Percentiles rank a stretch among this genome's conserved stretches.
phyloP scores from a whole-genome alignment of 2,888 invertebrate species.

The Melipona beecheii region DNA sequence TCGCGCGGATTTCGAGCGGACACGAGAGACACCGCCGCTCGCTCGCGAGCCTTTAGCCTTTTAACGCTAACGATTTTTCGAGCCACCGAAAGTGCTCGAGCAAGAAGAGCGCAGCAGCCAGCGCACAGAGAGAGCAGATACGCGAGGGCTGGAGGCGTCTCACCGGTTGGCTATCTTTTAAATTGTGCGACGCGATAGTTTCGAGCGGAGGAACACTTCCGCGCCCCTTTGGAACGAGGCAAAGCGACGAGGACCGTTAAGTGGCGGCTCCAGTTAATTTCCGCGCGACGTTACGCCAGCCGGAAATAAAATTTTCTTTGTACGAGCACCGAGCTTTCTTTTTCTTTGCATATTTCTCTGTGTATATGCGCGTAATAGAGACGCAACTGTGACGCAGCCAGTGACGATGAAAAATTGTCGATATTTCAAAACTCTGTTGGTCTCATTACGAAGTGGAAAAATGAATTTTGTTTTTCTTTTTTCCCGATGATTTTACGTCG shows the following conservation, averaged over 20 bases:
- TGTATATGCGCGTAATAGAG: not conserved
- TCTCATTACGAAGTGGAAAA: too few species aligned
- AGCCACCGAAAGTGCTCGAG: not conserved
- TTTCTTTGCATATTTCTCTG: not conserved
- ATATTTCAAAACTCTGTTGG: too few species aligned
- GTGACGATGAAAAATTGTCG: too few species aligned
- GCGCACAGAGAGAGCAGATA: not conserved
- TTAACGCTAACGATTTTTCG: conserved; percentile 32
- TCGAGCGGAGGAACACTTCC: conserved; percentile 9
- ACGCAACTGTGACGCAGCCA: too few species aligned
- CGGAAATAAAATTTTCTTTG: conserved; percentile 26
- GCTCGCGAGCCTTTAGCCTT: not conserved
- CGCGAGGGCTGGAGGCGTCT: conserved; percentile 20
- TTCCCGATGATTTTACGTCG: too few species aligned
- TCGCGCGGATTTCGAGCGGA: conserved; percentile 6
- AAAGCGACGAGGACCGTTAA: conserved; percentile 24
- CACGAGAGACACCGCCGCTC: not conserved
- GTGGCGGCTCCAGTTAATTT: conserved; percentile 25
- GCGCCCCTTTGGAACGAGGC: not conserved
- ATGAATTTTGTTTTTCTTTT: too few species aligned
- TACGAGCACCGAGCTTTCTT: not conserved
- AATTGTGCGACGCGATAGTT: conserved; percentile 27
- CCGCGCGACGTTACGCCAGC: not conserved
- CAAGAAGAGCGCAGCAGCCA: not conserved
- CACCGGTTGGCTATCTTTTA: conserved; percentile 24